phyloP scores from a whole-genome alignment of 1,140 invertebrate species.

The Ridgeia piscesae region DNA sequence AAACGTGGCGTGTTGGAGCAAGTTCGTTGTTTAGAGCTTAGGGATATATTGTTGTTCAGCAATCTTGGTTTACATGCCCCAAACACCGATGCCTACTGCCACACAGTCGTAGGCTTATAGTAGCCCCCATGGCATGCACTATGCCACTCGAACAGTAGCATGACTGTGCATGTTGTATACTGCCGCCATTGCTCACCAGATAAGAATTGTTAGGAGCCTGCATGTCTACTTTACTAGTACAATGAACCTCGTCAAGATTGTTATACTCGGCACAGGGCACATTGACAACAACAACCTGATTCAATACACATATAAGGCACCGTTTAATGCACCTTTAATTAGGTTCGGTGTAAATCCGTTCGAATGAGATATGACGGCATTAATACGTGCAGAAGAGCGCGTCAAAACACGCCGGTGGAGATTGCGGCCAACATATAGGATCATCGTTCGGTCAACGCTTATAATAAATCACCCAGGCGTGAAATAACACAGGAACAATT shows the following conservation, averaged over 20 bases:
- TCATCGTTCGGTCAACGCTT: background rate
- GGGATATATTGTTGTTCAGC: background rate
- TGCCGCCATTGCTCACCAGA: background rate
- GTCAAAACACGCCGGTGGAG: background rate
- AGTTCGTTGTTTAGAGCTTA: background rate
- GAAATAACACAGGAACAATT: background rate
- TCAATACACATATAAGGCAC: background rate
- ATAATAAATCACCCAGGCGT: background rate
- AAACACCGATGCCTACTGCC: background rate
- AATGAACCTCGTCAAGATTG: background rate
- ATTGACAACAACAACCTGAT: background rate
- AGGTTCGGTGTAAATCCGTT: background rate
- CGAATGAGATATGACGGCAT: background rate
- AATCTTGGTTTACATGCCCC: background rate
- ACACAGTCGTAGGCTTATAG: background rate
- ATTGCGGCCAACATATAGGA: background rate
- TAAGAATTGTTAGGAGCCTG: background rate
- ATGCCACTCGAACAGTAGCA: background rate
- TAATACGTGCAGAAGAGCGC: background rate
- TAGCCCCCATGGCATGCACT: background rate
- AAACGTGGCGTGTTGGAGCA: background rate
- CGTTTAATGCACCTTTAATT: background rate
- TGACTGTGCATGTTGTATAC: background rate
- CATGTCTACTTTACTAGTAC: background rate
- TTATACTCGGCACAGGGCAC: background rate